These are phyloP conservation scores for human DNA, from an alignment of 2,113 vertebrate species.

Conservation along the genomic window GRCh38 chr15:45087001-45087500, in stretches of 20 bases:
- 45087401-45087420: neutral
- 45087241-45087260: neutral
- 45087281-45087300: neutral
- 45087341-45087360: neutral
- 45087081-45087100: neutral
- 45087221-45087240: neutral
- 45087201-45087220: neutral
- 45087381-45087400: neutral
- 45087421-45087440: neutral
- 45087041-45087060: neutral
- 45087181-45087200: neutral
- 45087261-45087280: neutral
- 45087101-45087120: neutral
- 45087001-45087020: neutral
- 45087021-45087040: neutral
- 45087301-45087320: neutral
- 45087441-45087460: neutral
- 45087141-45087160: neutral
- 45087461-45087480: neutral
- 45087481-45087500: neutral
- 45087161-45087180: neutral
- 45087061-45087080: neutral
- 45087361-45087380: neutral
- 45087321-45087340: accelerated
- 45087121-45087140: neutral